phyloP scores from a whole-genome alignment of 2,797 vertebrate species.

The Halcyon chelicuti region DNA sequence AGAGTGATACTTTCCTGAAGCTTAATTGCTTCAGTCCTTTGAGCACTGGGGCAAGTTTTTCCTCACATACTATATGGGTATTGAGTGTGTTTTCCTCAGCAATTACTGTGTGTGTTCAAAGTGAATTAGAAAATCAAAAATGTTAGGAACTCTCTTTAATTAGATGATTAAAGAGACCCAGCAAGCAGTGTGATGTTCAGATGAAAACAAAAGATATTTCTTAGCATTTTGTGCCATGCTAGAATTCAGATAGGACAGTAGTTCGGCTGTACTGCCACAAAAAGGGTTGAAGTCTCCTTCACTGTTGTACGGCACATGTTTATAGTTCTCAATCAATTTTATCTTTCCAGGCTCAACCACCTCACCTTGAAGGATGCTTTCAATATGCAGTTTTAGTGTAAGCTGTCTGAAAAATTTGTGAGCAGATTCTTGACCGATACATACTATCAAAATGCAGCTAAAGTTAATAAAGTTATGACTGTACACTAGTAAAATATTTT shows the following conservation, averaged over 20 bases:
- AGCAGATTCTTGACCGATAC: background rate
- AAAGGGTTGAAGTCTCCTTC: background rate
- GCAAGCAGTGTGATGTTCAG: background rate
- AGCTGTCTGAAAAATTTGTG: background rate
- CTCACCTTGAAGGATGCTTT: constrained; percentile 11
- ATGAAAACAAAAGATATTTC: background rate
- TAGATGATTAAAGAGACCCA: constrained; percentile 30
- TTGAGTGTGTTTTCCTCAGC: background rate
- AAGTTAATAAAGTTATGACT: background rate
- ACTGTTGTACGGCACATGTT: background rate
- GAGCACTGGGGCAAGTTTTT: background rate
- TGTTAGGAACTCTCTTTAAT: constrained; percentile 21
- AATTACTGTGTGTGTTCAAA: constrained; percentile 46
- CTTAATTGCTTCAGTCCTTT: background rate
- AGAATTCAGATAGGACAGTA: background rate
- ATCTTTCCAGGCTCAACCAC: background rate
- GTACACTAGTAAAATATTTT: background rate
- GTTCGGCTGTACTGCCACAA: background rate
- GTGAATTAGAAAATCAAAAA: constrained; percentile 43
- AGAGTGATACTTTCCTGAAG: background rate
- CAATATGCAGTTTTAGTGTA: background rate
- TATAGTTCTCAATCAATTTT: background rate
- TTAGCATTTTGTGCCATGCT: background rate
- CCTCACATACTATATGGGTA: background rate
- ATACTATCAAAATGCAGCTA: background rate